Evolutionary conservation across 2,888 invertebrate species (phyloP), one percentile per base, ranked within the genome.

Genomic region (Maniola hyperantus): DNA sequence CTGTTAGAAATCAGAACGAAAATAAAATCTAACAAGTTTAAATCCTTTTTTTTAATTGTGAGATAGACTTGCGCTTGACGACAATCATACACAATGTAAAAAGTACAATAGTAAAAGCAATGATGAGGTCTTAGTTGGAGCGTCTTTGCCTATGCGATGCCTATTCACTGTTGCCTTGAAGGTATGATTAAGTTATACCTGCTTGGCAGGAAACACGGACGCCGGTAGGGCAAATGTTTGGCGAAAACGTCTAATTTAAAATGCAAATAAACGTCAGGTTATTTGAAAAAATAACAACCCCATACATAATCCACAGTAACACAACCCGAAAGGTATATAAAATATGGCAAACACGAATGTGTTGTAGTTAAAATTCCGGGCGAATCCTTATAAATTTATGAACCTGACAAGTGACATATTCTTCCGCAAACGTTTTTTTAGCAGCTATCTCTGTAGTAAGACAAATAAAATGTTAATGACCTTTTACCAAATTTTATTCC

Each of bases 381-480:
- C 54, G 65, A 63, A 70, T 63, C 62, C 54, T 67, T 70, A 67
- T 65, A 65, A 67, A 70, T 67, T 67, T 67, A 67, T 67, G 67
- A 67, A 67, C 58, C 62, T 65, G 65, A 67, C 67, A 62, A 46
- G 63, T 59, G 65, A 70, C 59, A 50, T 63, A 54, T 59, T 59
- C 60, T 65, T 53, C 57, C 57, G 59, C 33, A 61, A 64, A 55
- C 33, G 54, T 55, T 64, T 67, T 55, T 26, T 67, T 61, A 26
- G 48, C 61, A 60, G 55, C 54, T 67, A 55, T 34, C 39, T 64
- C 26, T 59, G 20, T 55, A 20, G 46, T n/a, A 33, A 55, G 46
- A 34, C 26, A 53, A 42, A 63, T 46, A 39, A 55, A 54, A 63
- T 34, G 54, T 44, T 63, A 54, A 63, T 42, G 63, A 55, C 53